A percentile compares a stretch with the other conserved stretches of the same genome.
phyloP scores from a whole-genome alignment of 2,113 vertebrate species.

The Rhea americana region DNA sequence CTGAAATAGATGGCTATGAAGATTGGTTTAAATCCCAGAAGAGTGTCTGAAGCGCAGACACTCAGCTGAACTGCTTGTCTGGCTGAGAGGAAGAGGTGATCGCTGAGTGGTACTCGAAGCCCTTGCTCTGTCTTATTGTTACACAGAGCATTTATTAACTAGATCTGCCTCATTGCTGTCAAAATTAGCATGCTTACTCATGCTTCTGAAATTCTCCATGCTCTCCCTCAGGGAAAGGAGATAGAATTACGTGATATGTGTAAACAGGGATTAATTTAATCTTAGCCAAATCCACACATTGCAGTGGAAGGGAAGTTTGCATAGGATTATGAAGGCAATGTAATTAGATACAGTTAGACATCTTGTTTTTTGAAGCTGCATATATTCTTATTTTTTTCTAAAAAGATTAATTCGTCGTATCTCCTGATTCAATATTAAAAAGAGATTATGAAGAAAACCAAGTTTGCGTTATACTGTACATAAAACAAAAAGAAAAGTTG shows the following conservation, averaged over 20 bases:
- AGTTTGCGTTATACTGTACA: background rate
- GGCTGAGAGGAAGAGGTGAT: conserved; percentile 28
- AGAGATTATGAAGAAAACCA: conserved; percentile 13
- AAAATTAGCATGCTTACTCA: conserved; percentile 71
- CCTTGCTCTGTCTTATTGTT: conserved; percentile 44
- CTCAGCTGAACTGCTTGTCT: conserved; percentile 23
- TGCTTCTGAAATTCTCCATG: conserved; percentile 55
- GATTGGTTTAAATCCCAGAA: conserved; percentile 31
- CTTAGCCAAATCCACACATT: conserved; percentile 67
- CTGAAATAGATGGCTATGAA: background rate
- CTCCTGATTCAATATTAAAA: conserved; percentile 37
- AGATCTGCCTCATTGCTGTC: conserved; percentile 25
- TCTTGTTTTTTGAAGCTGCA: conserved; percentile 47
- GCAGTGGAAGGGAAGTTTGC: conserved; percentile 53
- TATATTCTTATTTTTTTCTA: background rate
- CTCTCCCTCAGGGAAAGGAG: conserved; percentile 33
- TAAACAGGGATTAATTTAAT: conserved; percentile 74
- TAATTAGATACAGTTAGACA: conserved; percentile 55
- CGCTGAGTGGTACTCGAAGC: conserved; percentile 40
- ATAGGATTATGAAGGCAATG: conserved; percentile 58
- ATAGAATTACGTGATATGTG: conserved; percentile 66
- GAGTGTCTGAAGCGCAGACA: conserved; percentile 12
- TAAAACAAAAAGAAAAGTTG: background rate
- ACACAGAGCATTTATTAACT: conserved; percentile 45
- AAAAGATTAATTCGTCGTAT: conserved; percentile 25